Base-by-base conservation (phyloP, 1,140 invertebrate species). In the Prorops nasuta region DNA sequence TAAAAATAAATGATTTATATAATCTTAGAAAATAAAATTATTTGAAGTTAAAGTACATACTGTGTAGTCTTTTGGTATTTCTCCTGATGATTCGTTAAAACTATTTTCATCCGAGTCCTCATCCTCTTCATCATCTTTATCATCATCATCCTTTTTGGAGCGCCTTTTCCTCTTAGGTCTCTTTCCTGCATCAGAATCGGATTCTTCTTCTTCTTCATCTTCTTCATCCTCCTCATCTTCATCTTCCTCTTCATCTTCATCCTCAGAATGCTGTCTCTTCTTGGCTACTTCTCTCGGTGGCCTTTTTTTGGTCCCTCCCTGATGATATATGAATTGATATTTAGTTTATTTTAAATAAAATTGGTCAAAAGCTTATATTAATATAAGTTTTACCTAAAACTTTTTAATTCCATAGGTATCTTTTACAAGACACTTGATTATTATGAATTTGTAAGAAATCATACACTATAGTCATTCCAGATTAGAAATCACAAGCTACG, bases 61-160 rank as follows among this genome's bases (percentile, higher is more conserved):
- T 22, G 77, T 79, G 32, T 71, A 79, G 58, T 79, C 74, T 58
- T 78, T 77, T 35, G 75, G 72, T 37, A 70, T 67, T 46, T 74
- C 69, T 32, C 69, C 72, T 9, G 71, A 67, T 8, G 64, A 60
- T 44, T 77, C 70, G 44, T 69, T 69, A 17, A 69, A 74, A 48
- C 69, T 75, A 15, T 76, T 72, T 17, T 79, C 78, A 51, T 72
- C 71, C 3, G 76, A 77, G 44, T 79, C 79, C 7, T 78, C 76
- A 3, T 78, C 74, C 0, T 78, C 76, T 8, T 76, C 71, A 7
- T 77, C 74, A 10, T 79, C 77, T 2, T 79, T 72, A 4, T 76
- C 78, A 1, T 80, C 75, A 9, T 77, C 75, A n/a, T 77, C 72
- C 54, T 71, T 69, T 45, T 75, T 76, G 14, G 66, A 58, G 34